phyloP scores from a whole-genome alignment of 2,113 vertebrate genomes.

The Condylura cristata region DNA sequence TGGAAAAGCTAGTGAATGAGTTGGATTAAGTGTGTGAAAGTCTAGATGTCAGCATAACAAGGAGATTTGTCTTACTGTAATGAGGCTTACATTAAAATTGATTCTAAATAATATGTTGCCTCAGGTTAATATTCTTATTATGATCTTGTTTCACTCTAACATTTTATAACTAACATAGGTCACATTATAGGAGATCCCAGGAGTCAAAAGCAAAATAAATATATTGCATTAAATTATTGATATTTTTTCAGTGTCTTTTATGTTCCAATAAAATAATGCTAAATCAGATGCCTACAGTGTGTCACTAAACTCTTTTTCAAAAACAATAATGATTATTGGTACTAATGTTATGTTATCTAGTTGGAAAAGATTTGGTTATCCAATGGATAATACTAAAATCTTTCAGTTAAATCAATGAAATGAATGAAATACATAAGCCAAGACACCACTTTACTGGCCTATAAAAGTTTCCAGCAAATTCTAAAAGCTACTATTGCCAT shows the following conservation, averaged over 20 bases:
- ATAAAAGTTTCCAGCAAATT: slow-evolving; percentile 21
- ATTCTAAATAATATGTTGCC: slow-evolving; percentile 1
- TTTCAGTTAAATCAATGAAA: slow-evolving; percentile 8
- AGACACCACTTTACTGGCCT: neutral
- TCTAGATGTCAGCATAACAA: neutral
- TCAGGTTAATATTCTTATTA: slow-evolving; percentile 20
- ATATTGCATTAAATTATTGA: neutral
- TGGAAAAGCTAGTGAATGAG: neutral
- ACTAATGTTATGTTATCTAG: neutral
- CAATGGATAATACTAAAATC: neutral
- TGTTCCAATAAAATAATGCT: slow-evolving; percentile 10
- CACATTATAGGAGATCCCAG: neutral
- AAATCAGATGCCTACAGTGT: neutral
- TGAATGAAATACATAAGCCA: slow-evolving; percentile 37
- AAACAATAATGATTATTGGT: neutral
- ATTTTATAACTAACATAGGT: slow-evolving; percentile 32
- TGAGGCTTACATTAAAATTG: slow-evolving; percentile 25
- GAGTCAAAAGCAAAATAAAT: slow-evolving; percentile 19
- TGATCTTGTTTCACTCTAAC: neutral
- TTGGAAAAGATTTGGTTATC: slow-evolving; percentile 22
- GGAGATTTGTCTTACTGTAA: neutral
- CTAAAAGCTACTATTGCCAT: neutral
- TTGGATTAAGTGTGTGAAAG: neutral
- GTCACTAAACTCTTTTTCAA: neutral
- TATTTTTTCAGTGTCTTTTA: neutral